phyloP scores from a whole-genome alignment of 2,797 vertebrate genomes.

The Mus caroli region DNA sequence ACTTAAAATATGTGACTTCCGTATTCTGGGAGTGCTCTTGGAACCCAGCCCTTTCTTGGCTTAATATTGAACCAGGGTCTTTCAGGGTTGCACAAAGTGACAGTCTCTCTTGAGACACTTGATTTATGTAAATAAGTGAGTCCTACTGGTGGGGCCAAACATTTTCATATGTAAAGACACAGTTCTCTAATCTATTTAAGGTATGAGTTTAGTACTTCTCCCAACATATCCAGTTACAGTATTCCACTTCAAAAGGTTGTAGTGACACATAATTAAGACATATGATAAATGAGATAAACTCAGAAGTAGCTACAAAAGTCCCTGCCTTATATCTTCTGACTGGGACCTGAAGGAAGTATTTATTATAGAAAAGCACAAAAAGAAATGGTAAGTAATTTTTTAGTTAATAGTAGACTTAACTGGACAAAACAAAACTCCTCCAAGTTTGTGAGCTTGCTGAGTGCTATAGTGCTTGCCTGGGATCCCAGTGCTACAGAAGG shows the following conservation, averaged over 20 bases:
- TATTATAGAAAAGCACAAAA: conserved; percentile 50
- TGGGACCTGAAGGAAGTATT: not conserved
- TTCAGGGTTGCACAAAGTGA: not conserved
- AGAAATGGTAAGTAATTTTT: conserved; percentile 24
- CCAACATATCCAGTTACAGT: not conserved
- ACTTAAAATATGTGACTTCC: not conserved
- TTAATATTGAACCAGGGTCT: conserved; percentile 61
- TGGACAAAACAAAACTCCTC: not conserved
- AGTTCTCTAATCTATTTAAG: conserved; percentile 34
- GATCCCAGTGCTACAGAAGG: not conserved
- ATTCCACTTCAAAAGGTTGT: not conserved
- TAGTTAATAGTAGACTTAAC: conserved; percentile 35
- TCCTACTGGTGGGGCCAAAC: not conserved
- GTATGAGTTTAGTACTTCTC: not conserved
- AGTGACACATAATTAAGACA: not conserved
- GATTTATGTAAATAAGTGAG: not conserved
- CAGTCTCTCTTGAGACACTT: conserved; percentile 39
- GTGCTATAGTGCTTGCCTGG: too few species aligned
- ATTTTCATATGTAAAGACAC: conserved; percentile 1
- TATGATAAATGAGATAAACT: not conserved
- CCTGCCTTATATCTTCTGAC: not conserved
- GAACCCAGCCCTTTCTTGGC: not conserved
- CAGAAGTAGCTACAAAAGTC: not conserved
- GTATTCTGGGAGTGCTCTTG: not conserved
- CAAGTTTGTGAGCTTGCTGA: not conserved